Evolutionary conservation across 2,113 vertebrate species (phyloP), one percentile per base, ranked within the genome.

Genomic region (Sapayoa aenigma): DNA sequence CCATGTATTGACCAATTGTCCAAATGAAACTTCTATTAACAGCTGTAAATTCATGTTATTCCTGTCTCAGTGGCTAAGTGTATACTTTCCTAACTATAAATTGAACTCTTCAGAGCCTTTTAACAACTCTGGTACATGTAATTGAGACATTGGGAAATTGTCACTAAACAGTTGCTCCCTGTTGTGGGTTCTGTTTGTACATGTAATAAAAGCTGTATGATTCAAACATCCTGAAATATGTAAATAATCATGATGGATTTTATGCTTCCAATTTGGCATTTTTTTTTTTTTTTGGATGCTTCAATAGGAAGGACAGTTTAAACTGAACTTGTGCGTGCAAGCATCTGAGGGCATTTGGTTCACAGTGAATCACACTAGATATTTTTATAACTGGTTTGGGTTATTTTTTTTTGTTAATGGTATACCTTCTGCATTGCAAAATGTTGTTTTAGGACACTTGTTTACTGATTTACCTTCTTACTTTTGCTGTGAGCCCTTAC

Each of bases 1-100:
- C 52, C 35, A 84, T 33, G 13, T 93, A 72, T 93, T 96, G 87
- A 76, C 74, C 81, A 75, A 9, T 91, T 96, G 78, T 91, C 49
- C 58, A 65, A 89, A 84, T 56, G 27, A 74, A 95, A 67, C 35
- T 86, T 90, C 67, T 87, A 3, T 89, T 94, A 84, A 59, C 60
- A 93, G 53, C 62, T 91, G 74, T 87, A 90, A 94, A 93, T 78
- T 77, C 52, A 6, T 79, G 86, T 78, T 72, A 72, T n/a, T 87
- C 47, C 53, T 60, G n/a, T 63, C 81, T 68, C 52, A 71, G 1
- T 58, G 74, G 39, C 37, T 68, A 71, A 81, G 25, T 31, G 12
- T 79, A 5, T 65, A 35, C 62, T 85, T 85, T 68, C 53, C 62
- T 83, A 80, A 87, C 85, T 79, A 76, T 9, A 46, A 87, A 33